Conservation (phyloP, 2,797 vertebrate species). For the Liparis tanakae region DNA sequence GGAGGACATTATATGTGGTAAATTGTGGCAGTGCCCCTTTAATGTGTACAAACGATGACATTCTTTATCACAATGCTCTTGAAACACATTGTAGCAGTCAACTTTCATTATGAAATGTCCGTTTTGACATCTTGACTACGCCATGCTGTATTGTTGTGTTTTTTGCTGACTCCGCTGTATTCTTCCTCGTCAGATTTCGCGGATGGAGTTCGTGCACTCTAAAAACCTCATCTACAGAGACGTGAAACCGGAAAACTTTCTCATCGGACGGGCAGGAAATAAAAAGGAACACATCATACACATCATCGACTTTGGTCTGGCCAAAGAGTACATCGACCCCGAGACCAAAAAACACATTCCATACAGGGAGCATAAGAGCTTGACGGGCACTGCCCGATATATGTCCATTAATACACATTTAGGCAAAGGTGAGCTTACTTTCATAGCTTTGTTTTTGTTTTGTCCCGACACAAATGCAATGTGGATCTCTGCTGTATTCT, state of each 20-base stretch:
- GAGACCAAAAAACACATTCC: slow-evolving; percentile 99
- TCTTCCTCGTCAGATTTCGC: slow-evolving; percentile 86
- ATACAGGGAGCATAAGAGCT: slow-evolving; percentile 98
- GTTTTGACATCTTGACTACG: neutral
- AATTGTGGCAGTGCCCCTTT: neutral
- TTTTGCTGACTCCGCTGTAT: neutral
- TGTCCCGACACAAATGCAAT: neutral
- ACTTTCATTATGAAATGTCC: neutral
- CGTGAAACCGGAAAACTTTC: slow-evolving; percentile 98
- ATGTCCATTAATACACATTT: slow-evolving; percentile 99
- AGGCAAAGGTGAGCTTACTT: slow-evolving; percentile 90
- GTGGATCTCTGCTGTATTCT: neutral
- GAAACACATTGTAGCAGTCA: neutral
- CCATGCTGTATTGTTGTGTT: neutral
- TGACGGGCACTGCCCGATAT: slow-evolving; percentile 97
- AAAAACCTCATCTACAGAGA: slow-evolving; percentile 99
- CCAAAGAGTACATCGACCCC: slow-evolving; percentile 98
- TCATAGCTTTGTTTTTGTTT: neutral
- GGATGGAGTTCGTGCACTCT: slow-evolving; percentile 98
- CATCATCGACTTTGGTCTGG: slow-evolving; percentile 99
- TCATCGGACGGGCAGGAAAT: slow-evolving; percentile 97
- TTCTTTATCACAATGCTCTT: neutral
- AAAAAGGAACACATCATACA: slow-evolving; percentile 98
- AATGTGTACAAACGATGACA: neutral
- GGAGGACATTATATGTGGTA: neutral